Conservation (phyloP, 2,113 vertebrate species). For the Thomomys bottae region DNA sequence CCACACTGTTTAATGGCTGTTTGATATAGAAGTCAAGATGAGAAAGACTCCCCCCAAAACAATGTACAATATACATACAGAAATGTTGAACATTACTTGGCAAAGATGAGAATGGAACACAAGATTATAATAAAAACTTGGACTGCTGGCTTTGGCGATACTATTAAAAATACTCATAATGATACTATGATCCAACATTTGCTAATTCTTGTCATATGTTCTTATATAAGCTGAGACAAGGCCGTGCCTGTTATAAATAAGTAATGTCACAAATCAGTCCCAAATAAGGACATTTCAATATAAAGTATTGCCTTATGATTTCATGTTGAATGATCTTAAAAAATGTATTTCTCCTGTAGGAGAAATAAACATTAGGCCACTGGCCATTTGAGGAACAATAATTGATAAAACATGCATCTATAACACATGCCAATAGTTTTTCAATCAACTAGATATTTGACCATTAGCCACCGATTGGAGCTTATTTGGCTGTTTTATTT, state of each 20-base stretch:
- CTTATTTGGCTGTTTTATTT: too few relatives aligned
- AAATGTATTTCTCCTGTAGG: background rate
- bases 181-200: background rate
- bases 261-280: background rate
- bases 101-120: background rate
- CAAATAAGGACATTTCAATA: background rate
- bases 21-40: constrained; percentile 79
- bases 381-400: background rate
- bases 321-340: background rate
- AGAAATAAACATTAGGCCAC: background rate
- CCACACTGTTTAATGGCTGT: constrained; percentile 88
- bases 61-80: background rate
- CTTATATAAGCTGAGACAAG: background rate
- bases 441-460: background rate
- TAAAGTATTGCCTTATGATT: background rate
- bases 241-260: background rate
- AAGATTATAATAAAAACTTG: constrained; percentile 13
- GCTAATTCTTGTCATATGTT: background rate
- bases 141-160: constrained; percentile 5
- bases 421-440: background rate
- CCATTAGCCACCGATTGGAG: background rate
- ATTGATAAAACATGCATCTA: background rate
- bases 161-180: constrained; percentile 33
- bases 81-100: background rate
- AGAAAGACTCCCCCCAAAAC: constrained; percentile 66